Conservation (phyloP, 2,113 vertebrate species). For the Aegotheles bennettii region DNA sequence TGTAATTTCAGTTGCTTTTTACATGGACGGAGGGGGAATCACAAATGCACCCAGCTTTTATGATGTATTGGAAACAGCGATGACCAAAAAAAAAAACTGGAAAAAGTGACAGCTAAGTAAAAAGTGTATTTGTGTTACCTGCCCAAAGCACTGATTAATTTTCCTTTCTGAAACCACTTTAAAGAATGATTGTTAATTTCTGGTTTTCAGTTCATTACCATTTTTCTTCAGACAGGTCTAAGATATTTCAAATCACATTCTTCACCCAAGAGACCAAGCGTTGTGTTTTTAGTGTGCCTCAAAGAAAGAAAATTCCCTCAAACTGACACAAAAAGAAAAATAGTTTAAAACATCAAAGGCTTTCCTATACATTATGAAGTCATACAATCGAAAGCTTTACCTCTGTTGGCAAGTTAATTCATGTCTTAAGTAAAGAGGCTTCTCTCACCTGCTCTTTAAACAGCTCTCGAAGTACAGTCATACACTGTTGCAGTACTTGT, state of each 20-base stretch:
- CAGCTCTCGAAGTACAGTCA: slow-evolving; percentile 86
- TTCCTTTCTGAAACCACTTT: not conserved
- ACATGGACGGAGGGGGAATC: not conserved
- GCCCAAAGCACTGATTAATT: not conserved
- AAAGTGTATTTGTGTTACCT: not conserved
- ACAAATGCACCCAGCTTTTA: not conserved
- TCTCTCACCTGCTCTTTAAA: slow-evolving; percentile 92
- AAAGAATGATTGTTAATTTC: not conserved
- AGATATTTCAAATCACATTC: not conserved
- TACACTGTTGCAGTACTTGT: slow-evolving; percentile 85
- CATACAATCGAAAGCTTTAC: not conserved
- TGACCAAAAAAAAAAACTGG: not conserved
- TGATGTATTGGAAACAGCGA: not conserved
- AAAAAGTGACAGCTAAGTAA: not conserved
- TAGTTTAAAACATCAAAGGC: not conserved
- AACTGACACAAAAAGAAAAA: not conserved
- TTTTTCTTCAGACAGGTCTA: not conserved
- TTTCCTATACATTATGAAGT: not conserved
- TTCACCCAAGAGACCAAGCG: not conserved
- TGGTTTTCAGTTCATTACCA: not conserved
- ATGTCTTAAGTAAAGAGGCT: not conserved
- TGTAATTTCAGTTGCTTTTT: not conserved
- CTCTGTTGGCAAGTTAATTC: not conserved
- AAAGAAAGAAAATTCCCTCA: not conserved
- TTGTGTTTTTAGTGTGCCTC: not conserved